Base-by-base conservation (phyloP, 1,140 invertebrate genomes). In the Druon quercuslanigerum region DNA sequence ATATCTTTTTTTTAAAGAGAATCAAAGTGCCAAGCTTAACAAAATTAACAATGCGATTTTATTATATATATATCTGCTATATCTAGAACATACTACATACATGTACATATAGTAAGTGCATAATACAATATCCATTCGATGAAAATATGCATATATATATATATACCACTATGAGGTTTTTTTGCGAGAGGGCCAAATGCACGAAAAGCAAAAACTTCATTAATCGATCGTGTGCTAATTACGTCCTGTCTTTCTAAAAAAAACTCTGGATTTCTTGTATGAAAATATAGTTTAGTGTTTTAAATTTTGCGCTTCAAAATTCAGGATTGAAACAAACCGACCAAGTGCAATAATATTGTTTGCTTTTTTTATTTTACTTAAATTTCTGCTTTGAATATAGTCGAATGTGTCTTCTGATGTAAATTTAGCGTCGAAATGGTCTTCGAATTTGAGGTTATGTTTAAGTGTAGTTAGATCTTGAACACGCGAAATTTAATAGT, bases 11-110 rank as follows among this genome's bases (percentile, higher is more conserved):
- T 60, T 66, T 40, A 46, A 77, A n/a, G 71, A 56, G 70, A 72
- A 77, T 71, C 75, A 81, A 87, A 87, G 86, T 87, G 86, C 86
- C 86, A 87, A 87, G 87, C 81, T 76, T 87, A 87, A 82, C 78
- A 51, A 87, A 82, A 79, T 86, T 85, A 83, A 82, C 74, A 74
- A 74, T 77, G 80, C 57, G 75, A 82, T 77, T 82, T 84, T 79
- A 76, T 72, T 80, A 72, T 75, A 74, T 20, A 75, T 72, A 74
- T 76, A 74, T 40, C 57, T 60, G 50, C 54, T 73, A 25, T 56
- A 51, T 33, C 72, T 73, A 52, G 57, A 33, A n/a, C 17, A 54
- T 54, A 54, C 60, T 50, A 78, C 46, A 79, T 74, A 71, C 80
- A 83, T 73, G 79, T 57, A 72, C 51, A 51, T 25, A 60, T n/a